phyloP scores from a whole-genome alignment of 2,797 vertebrate species.

The Labeo calbasu region DNA sequence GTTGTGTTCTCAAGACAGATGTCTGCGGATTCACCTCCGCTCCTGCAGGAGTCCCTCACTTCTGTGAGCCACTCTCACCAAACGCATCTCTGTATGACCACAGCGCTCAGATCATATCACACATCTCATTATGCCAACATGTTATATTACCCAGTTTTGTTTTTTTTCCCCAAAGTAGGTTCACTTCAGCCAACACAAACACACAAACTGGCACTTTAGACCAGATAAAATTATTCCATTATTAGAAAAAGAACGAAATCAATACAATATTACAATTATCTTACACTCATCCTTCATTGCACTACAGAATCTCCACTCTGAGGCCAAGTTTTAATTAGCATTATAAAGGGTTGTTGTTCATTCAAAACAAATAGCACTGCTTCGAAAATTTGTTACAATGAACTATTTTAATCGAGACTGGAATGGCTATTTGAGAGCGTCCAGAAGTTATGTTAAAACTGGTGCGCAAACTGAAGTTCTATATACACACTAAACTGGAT shows the following conservation, averaged over 20 bases:
- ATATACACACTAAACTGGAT: not conserved
- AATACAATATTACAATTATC: not conserved
- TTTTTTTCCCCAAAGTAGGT: not conserved
- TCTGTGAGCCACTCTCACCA: not conserved
- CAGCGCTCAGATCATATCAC: not conserved
- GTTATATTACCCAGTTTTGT: not conserved
- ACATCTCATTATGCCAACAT: not conserved
- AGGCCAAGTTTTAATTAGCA: not conserved
- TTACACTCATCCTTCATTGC: not conserved
- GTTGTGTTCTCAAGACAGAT: conserved; percentile 3
- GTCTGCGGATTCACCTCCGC: not conserved
- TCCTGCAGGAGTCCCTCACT: not conserved
- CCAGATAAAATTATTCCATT: not conserved
- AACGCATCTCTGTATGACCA: not conserved
- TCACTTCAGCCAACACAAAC: not conserved
- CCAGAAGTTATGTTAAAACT: not conserved
- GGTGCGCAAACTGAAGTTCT: not conserved
- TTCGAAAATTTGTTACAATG: not conserved
- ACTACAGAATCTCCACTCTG: not conserved
- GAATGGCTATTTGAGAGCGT: not conserved
- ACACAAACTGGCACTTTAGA: not conserved
- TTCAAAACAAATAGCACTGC: not conserved
- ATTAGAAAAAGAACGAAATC: not conserved
- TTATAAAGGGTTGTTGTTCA: conserved; percentile 5
- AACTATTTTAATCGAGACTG: not conserved